phyloP scores from a whole-genome alignment of 1,140 invertebrate species.

The Riptortus pedestris region DNA sequence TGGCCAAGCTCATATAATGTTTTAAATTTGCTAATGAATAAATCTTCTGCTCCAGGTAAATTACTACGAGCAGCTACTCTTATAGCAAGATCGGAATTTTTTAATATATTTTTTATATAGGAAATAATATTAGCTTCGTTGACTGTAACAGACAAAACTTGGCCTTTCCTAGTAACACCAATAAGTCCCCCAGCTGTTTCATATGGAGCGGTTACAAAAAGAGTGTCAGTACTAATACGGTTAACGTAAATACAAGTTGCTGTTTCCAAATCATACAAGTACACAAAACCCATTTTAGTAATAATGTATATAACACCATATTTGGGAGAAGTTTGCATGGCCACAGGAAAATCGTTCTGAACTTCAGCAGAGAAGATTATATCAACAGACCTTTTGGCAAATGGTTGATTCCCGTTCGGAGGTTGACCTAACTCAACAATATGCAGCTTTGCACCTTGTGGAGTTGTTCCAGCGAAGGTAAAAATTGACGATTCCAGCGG shows the following conservation, averaged over 20 bases:
- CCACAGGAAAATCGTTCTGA: background rate
- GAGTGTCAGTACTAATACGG: constrained; percentile 94
- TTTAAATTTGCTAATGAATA: background rate
- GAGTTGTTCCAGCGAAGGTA: background rate
- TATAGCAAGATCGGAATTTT: background rate
- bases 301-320: background rate
- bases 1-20: background rate
- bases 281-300: background rate
- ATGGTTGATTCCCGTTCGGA: background rate
- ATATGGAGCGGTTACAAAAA: constrained; percentile 96
- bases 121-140: background rate
- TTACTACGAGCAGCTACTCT: background rate
- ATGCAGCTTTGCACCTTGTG: background rate
- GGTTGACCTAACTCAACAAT: background rate
- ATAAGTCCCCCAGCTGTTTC: constrained; percentile 93
- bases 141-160: background rate
- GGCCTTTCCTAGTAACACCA: constrained; percentile 94
- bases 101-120: background rate
- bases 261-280: background rate
- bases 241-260: constrained; percentile 93
- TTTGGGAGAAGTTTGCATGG: background rate
- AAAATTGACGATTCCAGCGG: background rate
- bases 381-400: background rate
- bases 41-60: background rate
- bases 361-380: background rate